Conservation (phyloP, 2,797 vertebrate genomes). For the Streptopelia turtur region DNA sequence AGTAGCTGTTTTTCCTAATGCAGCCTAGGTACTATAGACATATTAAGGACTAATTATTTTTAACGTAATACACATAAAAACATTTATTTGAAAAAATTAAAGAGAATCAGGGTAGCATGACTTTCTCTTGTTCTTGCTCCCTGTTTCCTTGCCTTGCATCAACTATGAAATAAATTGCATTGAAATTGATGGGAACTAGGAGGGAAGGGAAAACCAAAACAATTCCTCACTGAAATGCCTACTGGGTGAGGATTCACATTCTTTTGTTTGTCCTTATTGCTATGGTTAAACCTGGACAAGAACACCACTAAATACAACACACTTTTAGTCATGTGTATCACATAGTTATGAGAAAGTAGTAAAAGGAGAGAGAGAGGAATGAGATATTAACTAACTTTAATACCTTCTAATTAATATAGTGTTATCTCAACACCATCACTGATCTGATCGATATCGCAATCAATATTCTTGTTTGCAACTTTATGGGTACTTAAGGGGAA, state of each 20-base stretch:
- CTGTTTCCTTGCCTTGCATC: background rate
- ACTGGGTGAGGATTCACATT: background rate
- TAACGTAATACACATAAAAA: background rate
- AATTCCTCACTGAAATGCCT: background rate
- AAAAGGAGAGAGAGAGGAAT: background rate
- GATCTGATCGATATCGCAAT: constrained; percentile 7
- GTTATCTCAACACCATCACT: background rate
- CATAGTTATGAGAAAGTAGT: background rate
- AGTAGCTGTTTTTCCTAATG: background rate
- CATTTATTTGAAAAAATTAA: background rate
- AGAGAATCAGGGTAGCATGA: background rate
- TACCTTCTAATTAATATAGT: background rate
- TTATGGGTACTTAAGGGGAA: background rate
- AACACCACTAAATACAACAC: background rate
- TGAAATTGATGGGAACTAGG: background rate
- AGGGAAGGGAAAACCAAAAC: background rate
- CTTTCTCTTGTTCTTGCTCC: background rate
- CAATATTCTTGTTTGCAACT: background rate
- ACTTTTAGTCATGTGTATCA: background rate
- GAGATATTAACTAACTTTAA: background rate
- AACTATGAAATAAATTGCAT: background rate
- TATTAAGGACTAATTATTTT: background rate
- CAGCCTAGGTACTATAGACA: background rate
- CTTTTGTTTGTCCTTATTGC: background rate
- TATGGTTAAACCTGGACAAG: background rate